Evolutionary conservation across 2,113 vertebrate species (phyloP).

Genomic region (Cyphomyrus plagiostoma): DNA sequence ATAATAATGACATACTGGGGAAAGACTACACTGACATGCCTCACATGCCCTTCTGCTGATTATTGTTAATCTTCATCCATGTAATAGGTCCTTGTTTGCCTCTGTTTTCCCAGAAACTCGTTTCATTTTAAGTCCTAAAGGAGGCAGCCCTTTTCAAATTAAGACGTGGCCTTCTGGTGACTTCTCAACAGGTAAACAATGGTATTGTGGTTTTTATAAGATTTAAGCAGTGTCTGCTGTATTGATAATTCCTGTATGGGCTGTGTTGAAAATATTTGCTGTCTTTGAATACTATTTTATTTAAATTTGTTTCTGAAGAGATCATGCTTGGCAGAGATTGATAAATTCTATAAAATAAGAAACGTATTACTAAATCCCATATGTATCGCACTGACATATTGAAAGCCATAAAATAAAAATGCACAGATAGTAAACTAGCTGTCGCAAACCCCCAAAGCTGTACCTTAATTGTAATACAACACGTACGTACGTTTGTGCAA

Average conservation of each 20-base stretch:
- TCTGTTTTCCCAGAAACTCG: conserved; percentile 1
- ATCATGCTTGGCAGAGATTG: neutral
- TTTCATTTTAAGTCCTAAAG: neutral
- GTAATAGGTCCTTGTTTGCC: neutral
- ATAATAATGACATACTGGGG: neutral
- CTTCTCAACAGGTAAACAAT: neutral
- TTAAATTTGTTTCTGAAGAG: neutral
- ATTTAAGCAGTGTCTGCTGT: neutral
- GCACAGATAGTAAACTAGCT: neutral
- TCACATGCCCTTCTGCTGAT: neutral
- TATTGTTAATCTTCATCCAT: neutral
- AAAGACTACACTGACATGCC: neutral
- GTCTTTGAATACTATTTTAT: neutral
- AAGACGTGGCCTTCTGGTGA: neutral
- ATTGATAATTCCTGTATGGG: neutral
- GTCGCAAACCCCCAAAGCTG: neutral
- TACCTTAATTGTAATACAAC: neutral
- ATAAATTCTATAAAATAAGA: neutral
- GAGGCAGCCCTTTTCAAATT: neutral
- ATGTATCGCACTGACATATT: neutral
- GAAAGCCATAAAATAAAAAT: neutral
- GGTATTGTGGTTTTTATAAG: neutral
- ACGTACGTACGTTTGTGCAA: neutral
- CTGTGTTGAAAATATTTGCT: neutral
- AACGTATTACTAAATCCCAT: neutral